Percentiles rank a stretch among this genome's conserved stretches.
Evolutionary conservation across 2,888 invertebrate genomes (phyloP).

Genomic region (Escarpia spicata): DNA sequence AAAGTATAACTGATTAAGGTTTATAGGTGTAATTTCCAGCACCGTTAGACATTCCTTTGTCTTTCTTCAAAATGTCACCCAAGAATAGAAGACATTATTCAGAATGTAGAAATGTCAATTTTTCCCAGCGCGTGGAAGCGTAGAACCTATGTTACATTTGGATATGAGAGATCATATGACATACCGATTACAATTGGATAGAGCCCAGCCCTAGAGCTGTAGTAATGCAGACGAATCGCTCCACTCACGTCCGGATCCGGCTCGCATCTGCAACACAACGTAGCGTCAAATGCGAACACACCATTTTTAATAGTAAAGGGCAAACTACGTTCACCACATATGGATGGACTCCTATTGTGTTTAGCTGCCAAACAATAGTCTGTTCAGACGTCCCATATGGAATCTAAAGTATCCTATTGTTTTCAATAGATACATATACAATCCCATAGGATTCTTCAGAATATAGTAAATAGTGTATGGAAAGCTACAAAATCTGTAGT

Average conservation of each 20-base stretch:
- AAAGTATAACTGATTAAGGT: no score
- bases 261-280: background rate
- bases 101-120: background rate
- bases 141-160: background rate
- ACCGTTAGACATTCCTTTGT: background rate
- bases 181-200: constrained; percentile 60
- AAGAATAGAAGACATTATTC: background rate
- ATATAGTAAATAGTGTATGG: background rate
- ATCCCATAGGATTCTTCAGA: no score
- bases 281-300: background rate
- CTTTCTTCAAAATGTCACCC: background rate
- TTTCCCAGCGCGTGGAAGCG: background rate
- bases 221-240: constrained; percentile 53
- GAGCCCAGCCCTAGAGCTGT: constrained; percentile 56
- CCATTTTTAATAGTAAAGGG: no score
- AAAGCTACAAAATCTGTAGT: background rate
- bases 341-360: no score
- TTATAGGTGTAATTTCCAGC: no score
- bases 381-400: no score
- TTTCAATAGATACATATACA: no score
- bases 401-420: no score
- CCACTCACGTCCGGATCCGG: constrained; percentile 6
- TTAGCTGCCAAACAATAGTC: no score
- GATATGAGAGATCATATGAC: constrained; percentile 46
- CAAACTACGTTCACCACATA: no score